Evolutionary conservation across 2,113 vertebrate species (phyloP).

Genomic region (Pholis gunnellus): DNA sequence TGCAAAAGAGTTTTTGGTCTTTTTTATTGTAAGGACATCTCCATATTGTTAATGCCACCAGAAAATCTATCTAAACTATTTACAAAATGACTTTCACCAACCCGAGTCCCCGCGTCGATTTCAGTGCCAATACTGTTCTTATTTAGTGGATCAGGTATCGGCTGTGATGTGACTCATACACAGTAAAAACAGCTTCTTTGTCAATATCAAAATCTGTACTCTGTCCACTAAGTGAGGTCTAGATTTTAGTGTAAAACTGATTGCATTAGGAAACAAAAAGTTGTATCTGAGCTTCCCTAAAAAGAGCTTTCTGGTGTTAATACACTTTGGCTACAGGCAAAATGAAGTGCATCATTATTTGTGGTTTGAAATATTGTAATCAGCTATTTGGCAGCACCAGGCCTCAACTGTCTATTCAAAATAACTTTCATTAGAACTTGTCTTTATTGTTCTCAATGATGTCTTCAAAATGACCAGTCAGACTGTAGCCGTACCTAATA

Average conservation of each 20-base stretch:
- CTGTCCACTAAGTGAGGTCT: not conserved
- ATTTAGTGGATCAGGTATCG: not conserved
- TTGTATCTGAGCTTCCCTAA: not conserved
- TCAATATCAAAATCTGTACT: not conserved
- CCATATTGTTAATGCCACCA: not conserved
- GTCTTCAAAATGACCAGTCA: not conserved
- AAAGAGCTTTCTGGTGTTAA: not conserved
- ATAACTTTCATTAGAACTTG: not conserved
- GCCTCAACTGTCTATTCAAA: not conserved
- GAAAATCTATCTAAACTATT: not conserved
- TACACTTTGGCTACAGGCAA: not conserved
- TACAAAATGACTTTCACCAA: not conserved
- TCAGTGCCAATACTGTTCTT: not conserved
- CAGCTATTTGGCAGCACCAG: not conserved
- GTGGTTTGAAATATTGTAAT: not conserved
- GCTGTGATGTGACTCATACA: not conserved
- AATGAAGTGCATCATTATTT: not conserved
- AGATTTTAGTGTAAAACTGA: not conserved
- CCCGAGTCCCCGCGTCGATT: not conserved
- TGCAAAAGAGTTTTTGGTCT: not conserved
- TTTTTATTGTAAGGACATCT: not conserved
- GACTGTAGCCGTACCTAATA: not conserved
- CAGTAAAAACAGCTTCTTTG: not conserved
- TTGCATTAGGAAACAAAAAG: not conserved
- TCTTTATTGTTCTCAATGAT: not conserved